Evolutionary conservation across 2,113 vertebrate genomes (phyloP).

Genomic region (Lepisosteus osseus): DNA sequence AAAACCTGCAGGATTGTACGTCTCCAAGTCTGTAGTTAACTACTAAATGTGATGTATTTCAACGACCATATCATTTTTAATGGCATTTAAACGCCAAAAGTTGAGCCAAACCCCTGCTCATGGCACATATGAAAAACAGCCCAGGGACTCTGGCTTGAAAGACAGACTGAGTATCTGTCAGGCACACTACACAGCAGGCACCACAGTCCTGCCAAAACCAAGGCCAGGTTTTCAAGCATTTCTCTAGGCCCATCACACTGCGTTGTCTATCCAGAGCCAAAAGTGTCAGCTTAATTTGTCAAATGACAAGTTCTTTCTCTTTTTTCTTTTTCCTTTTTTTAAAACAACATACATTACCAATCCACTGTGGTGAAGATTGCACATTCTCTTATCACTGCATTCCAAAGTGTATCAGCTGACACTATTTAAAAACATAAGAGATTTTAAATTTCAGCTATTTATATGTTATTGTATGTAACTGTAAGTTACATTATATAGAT

Average conservation of each 20-base stretch:
- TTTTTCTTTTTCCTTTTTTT: slow-evolving; percentile 22
- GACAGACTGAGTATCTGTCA: slow-evolving; percentile 25
- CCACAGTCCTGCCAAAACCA: slow-evolving; percentile 20
- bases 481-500: no score
- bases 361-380: no score
- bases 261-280: slow-evolving; percentile 22
- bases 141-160: slow-evolving; percentile 11
- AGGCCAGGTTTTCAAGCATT: slow-evolving; percentile 19
- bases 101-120: slow-evolving; percentile 27
- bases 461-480: no score
- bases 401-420: no score
- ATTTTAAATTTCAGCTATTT: no score
- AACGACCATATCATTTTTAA: slow-evolving; percentile 24
- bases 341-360: no score
- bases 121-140: slow-evolving; percentile 8
- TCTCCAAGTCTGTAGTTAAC: no score
- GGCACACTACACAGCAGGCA: slow-evolving; percentile 14
- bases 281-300: slow-evolving; percentile 41
- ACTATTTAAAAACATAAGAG: no score
- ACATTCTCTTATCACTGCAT: no score
- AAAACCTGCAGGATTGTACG: no score
- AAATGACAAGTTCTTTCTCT: slow-evolving; percentile 32
- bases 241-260: slow-evolving; percentile 20
- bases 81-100: slow-evolving; percentile 7
- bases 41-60: slow-evolving; percentile 14